A percentile compares a stretch with the other conserved stretches of the same genome.
These are phyloP conservation scores for Ditylenchus weischeri DNA, from an alignment of 2,888 invertebrate genomes.

Conservation along the genomic window DNA sequence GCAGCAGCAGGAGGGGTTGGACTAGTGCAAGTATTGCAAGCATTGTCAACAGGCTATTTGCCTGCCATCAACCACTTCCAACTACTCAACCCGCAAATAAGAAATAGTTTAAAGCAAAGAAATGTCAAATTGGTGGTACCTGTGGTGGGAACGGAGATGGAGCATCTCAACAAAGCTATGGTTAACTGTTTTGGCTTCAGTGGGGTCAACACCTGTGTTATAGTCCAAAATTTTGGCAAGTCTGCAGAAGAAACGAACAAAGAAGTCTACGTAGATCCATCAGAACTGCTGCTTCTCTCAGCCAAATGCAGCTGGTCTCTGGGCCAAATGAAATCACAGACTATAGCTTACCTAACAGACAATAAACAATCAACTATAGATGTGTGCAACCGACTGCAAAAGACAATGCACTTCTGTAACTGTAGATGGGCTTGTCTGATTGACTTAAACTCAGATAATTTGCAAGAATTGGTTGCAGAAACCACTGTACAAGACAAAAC, in stretches of 20 bases:
- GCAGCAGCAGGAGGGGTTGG: conserved; percentile 45
- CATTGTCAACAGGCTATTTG: conserved; percentile 19
- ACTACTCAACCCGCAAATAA: conserved; percentile 31
- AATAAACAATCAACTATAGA: background rate
- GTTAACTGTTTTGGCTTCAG: conserved; percentile 56
- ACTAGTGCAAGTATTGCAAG: conserved; percentile 31
- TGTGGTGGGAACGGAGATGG: conserved; percentile 37
- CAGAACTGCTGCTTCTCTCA: conserved; percentile 37
- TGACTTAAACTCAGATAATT: background rate
- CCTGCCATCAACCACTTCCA: conserved; percentile 27
- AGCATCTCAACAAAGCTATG: conserved; percentile 20
- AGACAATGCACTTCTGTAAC: no score
- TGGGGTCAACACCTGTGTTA: conserved; percentile 28
- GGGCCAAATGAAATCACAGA: conserved; percentile 16
- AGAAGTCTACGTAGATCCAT: conserved; percentile 7
- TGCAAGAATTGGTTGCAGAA: background rate
- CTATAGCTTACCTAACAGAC: background rate
- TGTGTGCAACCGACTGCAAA: background rate
- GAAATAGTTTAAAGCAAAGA: background rate
- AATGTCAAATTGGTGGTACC: conserved; percentile 24
- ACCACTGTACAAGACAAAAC: background rate
- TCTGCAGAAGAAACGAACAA: background rate
- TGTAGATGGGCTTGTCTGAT: background rate
- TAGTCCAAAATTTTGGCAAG: background rate
- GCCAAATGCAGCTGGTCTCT: conserved; percentile 29